Conservation (phyloP, 1,140 invertebrate species). For the Drosophila punjabiensis region DNA sequence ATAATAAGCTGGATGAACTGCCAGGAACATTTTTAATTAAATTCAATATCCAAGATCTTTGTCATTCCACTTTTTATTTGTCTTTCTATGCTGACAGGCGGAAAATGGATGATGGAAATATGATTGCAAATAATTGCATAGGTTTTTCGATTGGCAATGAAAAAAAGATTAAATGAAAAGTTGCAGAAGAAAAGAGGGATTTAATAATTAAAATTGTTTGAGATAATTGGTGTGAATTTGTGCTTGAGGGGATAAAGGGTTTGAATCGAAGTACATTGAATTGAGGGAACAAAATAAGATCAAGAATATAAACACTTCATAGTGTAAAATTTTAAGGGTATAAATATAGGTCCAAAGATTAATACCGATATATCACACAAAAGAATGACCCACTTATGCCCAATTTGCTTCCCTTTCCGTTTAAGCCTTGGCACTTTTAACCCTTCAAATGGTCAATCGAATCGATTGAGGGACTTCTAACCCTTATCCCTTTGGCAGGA, state of each 20-base stretch:
- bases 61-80: conserved; percentile 43
- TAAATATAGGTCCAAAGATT: too few species aligned
- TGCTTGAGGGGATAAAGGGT: neutral
- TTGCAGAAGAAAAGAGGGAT: too few species aligned
- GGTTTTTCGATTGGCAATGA: conserved; percentile 20
- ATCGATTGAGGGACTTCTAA: conserved; percentile 3
- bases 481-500: conserved; percentile 13
- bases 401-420: conserved; percentile 7
- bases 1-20: conserved; percentile 50
- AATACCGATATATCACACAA: too few species aligned
- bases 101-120: conserved; percentile 41
- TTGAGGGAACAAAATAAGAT: neutral
- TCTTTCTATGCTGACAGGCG: conserved; percentile 23
- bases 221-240: conserved; percentile 62
- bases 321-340: too few species aligned
- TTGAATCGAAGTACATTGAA: neutral
- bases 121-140: conserved; percentile 71
- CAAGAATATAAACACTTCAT: too few species aligned
- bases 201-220: conserved; percentile 60
- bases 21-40: conserved; percentile 74
- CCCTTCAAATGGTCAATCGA: conserved; percentile 1
- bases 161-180: conserved; percentile 8
- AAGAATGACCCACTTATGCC: neutral
- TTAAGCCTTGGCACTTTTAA: neutral
- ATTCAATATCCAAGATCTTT: conserved; percentile 47